Evolutionary conservation across 2,113 vertebrate species (phyloP).

Genomic region (Fukomys damarensis): DNA sequence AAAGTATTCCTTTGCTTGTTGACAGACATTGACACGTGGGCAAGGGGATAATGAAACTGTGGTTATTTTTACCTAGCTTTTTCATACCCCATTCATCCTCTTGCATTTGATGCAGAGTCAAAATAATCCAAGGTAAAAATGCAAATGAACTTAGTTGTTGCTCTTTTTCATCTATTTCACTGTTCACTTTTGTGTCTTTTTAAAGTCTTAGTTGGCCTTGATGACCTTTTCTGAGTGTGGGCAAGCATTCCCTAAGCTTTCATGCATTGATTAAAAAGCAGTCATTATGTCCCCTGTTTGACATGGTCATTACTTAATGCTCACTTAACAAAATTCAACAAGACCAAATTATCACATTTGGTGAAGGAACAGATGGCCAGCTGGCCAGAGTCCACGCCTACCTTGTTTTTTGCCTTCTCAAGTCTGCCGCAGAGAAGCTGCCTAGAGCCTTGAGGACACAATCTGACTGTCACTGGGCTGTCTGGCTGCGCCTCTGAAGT

Average conservation of each 20-base stretch:
- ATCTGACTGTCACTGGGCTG: not conserved
- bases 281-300: slow-evolving; percentile 67
- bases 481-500: slow-evolving; percentile 45
- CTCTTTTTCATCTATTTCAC: not conserved
- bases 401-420: slow-evolving; percentile 70
- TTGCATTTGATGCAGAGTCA: not conserved
- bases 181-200: not conserved
- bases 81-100: not conserved
- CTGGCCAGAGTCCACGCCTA: slow-evolving; percentile 65
- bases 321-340: slow-evolving; percentile 72
- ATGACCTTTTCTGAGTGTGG: slow-evolving; percentile 61
- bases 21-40: not conserved
- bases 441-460: slow-evolving; percentile 37
- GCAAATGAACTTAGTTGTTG: not conserved
- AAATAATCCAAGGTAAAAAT: not conserved
- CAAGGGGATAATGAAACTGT: not conserved
- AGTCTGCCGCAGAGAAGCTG: slow-evolving; percentile 63
- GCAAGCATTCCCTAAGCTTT: slow-evolving; percentile 55
- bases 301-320: slow-evolving; percentile 81
- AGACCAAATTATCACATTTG: slow-evolving; percentile 80
- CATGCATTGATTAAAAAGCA: slow-evolving; percentile 70
- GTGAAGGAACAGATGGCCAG: slow-evolving; percentile 71
- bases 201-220: not conserved
- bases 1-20: not conserved
- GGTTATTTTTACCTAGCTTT: not conserved